Evolutionary conservation across 1,140 invertebrate species (phyloP).

Genomic region (Pinna nobilis): DNA sequence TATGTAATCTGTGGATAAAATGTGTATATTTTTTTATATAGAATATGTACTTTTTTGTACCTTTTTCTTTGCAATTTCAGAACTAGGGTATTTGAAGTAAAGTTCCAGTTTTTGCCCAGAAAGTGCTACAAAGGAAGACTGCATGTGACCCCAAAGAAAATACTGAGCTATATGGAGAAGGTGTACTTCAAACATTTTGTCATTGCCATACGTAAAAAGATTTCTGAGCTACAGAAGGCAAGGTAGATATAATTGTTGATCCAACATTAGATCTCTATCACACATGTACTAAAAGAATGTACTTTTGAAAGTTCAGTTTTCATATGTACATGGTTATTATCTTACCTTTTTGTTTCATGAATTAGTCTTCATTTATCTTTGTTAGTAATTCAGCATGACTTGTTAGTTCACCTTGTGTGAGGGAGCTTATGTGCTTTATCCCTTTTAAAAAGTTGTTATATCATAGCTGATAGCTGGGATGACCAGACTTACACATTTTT

Average conservation of each 20-base stretch:
- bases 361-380: no score
- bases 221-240: conserved; percentile 44
- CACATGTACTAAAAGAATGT: background rate
- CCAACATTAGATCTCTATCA: background rate
- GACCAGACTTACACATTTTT: no score
- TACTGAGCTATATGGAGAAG: conserved; percentile 77
- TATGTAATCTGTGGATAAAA: background rate
- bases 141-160: conserved; percentile 81
- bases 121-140: conserved; percentile 84
- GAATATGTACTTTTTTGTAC: background rate
- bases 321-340: background rate
- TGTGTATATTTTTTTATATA: background rate
- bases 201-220: conserved; percentile 62
- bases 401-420: no score
- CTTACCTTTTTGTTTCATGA: no score
- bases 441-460: no score
- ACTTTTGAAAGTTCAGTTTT: background rate
- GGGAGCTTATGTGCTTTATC: no score
- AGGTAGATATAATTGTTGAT: conserved; percentile 29
- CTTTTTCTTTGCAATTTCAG: conserved; percentile 49
- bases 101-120: conserved; percentile 84
- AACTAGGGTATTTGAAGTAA: conserved; percentile 66
- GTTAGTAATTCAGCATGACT: no score
- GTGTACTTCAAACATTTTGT: conserved; percentile 70
- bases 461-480: no score